Conservation (phyloP, 2,113 vertebrate species). For the Syngnathoides biaculeatus region DNA sequence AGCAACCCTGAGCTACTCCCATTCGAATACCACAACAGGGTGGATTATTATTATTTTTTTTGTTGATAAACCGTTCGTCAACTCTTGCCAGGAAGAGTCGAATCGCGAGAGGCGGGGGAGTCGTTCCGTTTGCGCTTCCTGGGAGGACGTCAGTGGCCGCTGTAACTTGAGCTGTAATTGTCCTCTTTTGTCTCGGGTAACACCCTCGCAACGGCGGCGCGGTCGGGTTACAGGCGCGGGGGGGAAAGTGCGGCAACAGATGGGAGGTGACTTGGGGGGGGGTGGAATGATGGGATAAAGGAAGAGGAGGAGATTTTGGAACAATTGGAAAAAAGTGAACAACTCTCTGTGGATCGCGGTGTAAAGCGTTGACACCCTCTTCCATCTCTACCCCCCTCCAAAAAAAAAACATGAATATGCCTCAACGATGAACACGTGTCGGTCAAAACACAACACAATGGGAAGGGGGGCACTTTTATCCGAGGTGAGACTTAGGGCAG, state of each 20-base stretch:
- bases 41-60: too few relatives aligned
- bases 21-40: background rate
- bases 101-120: background rate
- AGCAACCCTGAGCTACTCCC: background rate
- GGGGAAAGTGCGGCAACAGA: conserved; percentile 70
- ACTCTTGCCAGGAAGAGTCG: background rate
- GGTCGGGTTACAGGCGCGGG: conserved; percentile 59
- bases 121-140: background rate
- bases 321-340: conserved; percentile 26
- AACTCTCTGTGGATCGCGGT: background rate
- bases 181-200: conserved; percentile 35
- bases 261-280: conserved; percentile 42
- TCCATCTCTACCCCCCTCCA: too few relatives aligned
- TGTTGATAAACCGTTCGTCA: too few relatives aligned
- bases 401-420: background rate
- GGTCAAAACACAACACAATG: background rate
- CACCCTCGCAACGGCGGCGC: conserved; percentile 52
- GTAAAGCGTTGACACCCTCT: background rate
- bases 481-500: too few relatives aligned
- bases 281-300: conserved; percentile 50
- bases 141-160: conserved; percentile 36
- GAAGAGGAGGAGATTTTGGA: conserved; percentile 49
- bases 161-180: conserved; percentile 50
- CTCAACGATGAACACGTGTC: background rate
- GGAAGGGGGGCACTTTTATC: background rate